Evolutionary conservation across 1,140 invertebrate genomes (phyloP).

Genomic region (Thalassaphorura encarpata): DNA sequence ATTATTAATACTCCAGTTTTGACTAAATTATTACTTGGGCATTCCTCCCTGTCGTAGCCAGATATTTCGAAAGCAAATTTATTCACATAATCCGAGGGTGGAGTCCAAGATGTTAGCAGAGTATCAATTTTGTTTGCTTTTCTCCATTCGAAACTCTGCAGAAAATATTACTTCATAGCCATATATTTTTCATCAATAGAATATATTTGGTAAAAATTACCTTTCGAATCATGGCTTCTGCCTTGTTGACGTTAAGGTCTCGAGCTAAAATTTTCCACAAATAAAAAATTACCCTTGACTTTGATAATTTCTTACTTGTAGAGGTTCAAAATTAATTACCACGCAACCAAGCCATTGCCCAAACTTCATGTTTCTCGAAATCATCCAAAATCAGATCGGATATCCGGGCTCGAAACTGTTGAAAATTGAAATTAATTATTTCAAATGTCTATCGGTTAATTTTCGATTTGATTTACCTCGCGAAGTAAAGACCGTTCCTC

Average conservation of each 20-base stretch:
- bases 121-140: neutral
- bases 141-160: neutral
- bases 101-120: neutral
- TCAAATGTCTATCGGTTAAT: too few relatives aligned
- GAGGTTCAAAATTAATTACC: constrained; percentile 1
- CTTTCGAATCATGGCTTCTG: neutral
- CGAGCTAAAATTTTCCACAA: neutral
- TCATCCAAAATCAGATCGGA: neutral
- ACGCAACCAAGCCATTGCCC: neutral
- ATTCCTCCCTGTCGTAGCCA: neutral
- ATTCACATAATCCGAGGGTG: neutral
- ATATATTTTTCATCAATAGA: neutral
- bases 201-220: neutral
- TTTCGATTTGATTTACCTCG: too few relatives aligned
- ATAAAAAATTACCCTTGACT: neutral
- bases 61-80: neutral
- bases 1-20: too few relatives aligned
- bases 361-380: neutral
- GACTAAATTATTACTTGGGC: neutral
- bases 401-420: too few relatives aligned
- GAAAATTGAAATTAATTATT: too few relatives aligned
- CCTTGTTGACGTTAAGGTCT: constrained; percentile 1
- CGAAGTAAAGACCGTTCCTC: too few relatives aligned
- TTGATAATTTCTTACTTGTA: too few relatives aligned
- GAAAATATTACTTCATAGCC: neutral